phyloP scores from a whole-genome alignment of 2,797 vertebrate genomes.

The Anomalospiza imberbis region DNA sequence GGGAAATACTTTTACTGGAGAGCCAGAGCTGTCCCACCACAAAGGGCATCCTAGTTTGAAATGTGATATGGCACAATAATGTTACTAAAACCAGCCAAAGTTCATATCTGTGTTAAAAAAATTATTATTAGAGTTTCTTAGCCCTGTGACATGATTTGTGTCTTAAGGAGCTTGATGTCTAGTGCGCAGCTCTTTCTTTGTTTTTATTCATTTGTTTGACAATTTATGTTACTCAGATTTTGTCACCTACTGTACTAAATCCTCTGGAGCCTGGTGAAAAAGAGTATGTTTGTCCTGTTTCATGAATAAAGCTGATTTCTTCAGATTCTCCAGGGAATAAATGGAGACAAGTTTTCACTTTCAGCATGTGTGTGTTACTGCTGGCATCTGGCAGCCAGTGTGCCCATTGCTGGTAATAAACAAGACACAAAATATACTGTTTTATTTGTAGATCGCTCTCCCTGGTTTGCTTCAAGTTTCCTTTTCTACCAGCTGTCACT shows the following conservation, averaged over 20 bases:
- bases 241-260: background rate
- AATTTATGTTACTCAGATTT: background rate
- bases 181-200: background rate
- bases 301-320: background rate
- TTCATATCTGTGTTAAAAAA: background rate
- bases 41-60: background rate
- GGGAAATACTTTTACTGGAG: background rate
- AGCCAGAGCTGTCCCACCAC: background rate
- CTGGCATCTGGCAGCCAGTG: background rate
- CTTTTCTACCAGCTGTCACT: background rate
- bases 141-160: background rate
- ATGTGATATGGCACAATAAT: background rate
- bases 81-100: background rate
- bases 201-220: slow-evolving; percentile 15
- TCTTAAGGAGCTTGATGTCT: background rate
- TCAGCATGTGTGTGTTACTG: background rate
- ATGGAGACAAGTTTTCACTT: background rate
- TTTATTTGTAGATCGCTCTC: background rate
- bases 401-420: background rate
- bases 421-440: background rate
- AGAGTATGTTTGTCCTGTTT: background rate
- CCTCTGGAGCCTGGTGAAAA: background rate
- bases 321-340: background rate
- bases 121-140: background rate
- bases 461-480: background rate